phyloP scores from a whole-genome alignment of 2,113 vertebrate genomes.

The Genyomyrus donnyi region DNA sequence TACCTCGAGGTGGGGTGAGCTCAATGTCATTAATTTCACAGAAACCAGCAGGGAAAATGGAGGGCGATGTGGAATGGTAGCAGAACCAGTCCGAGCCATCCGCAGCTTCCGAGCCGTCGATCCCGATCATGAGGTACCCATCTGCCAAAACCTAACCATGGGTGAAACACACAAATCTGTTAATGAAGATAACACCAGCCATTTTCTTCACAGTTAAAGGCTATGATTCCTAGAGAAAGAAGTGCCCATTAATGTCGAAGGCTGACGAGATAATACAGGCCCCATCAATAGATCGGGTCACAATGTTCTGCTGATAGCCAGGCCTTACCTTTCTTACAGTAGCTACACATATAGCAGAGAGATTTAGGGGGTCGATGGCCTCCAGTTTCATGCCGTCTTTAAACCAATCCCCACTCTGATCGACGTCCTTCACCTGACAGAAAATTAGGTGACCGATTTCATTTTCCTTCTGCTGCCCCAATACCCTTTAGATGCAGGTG shows the following conservation, averaged over 20 bases:
- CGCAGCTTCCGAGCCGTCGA: constrained; percentile 95
- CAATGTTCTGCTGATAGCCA: background rate
- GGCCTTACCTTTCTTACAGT: constrained; percentile 90
- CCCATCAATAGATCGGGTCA: background rate
- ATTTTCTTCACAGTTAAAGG: background rate
- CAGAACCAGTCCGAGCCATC: constrained; percentile 99
- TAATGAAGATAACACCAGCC: constrained; percentile 13
- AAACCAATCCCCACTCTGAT: constrained; percentile 90
- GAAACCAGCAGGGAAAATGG: constrained; percentile 97
- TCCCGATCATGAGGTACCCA: constrained; percentile 97
- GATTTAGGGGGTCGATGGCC: constrained; percentile 96
- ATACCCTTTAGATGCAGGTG: background rate
- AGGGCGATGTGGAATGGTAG: constrained; percentile 91
- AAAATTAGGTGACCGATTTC: background rate
- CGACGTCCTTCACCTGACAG: constrained; percentile 84
- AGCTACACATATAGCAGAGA: constrained; percentile 96
- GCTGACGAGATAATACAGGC: background rate
- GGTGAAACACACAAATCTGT: constrained; percentile 34
- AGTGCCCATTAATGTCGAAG: background rate
- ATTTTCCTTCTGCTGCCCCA: background rate
- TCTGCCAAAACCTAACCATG: constrained; percentile 83
- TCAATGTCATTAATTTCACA: constrained; percentile 99
- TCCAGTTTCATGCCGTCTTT: constrained; percentile 97
- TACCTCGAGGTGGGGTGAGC: constrained; percentile 96
- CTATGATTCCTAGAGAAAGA: background rate